Percentiles rank a stretch among this genome's conserved stretches.
Evolutionary conservation across 1,140 invertebrate genomes (phyloP).

Genomic region (Heliconius eleuchia): DNA sequence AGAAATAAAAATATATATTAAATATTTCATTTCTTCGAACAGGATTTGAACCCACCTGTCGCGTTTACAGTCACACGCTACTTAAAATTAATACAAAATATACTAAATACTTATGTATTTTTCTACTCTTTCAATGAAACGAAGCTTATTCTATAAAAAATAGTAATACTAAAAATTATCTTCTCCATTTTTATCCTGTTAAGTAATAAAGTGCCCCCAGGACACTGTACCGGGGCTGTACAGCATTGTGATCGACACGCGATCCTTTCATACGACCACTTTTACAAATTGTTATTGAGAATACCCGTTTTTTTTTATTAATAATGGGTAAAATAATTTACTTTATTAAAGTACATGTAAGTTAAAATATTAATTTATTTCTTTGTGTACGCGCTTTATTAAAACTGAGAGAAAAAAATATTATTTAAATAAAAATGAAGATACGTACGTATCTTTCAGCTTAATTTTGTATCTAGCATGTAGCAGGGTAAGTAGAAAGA

Average conservation of each 20-base stretch:
- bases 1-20: too few species aligned
- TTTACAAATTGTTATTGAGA: slow-evolving; percentile 4
- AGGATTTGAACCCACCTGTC: too few species aligned
- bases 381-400: too few species aligned
- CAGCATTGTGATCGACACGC: slow-evolving; percentile 9
- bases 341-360: not conserved
- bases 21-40: too few species aligned
- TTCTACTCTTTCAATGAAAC: not conserved
- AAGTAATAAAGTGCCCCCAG: slow-evolving; percentile 5
- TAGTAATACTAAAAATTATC: not conserved
- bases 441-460: too few species aligned
- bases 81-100: too few species aligned
- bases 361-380: too few species aligned
- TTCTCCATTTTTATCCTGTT: not conserved
- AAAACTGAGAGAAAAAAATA: too few species aligned
- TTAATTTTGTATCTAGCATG: too few species aligned
- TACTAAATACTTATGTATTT: not conserved
- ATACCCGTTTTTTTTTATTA: slow-evolving; percentile 3
- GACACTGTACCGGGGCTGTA: not conserved
- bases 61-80: too few species aligned
- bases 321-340: not conserved
- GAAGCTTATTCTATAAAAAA: not conserved
- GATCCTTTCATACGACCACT: slow-evolving; percentile 11
- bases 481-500: too few species aligned
- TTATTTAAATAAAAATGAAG: too few species aligned